Base-by-base conservation (phyloP, 2,797 vertebrate genomes). In the Euphonia xanthogaster region DNA sequence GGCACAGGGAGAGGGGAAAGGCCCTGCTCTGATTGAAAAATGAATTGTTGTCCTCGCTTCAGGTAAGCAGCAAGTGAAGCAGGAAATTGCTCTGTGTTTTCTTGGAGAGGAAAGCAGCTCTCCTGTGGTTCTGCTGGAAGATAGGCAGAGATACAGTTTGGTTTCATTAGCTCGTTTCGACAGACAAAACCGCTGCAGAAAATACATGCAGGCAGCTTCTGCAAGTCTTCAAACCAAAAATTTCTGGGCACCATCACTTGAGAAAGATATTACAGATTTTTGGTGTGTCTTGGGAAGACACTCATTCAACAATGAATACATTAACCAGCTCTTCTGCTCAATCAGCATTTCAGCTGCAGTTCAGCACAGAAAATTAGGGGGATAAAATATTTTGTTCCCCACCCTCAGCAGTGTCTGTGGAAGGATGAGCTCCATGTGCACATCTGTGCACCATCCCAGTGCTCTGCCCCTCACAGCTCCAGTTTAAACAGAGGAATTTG, bases 71-170 rank as follows among this genome's bases (percentile, higher is more conserved):
- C 70, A 88, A 96, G 85, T 18, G 89, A 90, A 91, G 96, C 89
- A 96, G 87, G 91, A 96, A 96, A 96, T 94, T 94, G 91, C 93
- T 91, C 87, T 70, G 91, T 95, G 91, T 95, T 93, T 90, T 94
- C 91, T 78, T 73, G 66, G 82, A 96, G 93, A 78, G 82, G 58
- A 84, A 60, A 81, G 95, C 79, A 67, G 79, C 88, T 91, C 90
- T 91, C 79, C 12, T 75, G 91, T 86, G 91, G 91, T 70, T 93
- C 66, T 95, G 89, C 73, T 61, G 6, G 22, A 31, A 84, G 92
- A 92, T 1, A 50, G 81, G 73, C 82, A 60, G 79, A 94, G 85
- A 86, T 42, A 86, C 47, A 88, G 58, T 67, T 86, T 20, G 22
- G 89, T 91, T 93, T 84, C 85, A 88, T 88, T 55, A 95, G 86